Conservation (phyloP, 2,113 vertebrate species). For the Calyptomena viridis region DNA sequence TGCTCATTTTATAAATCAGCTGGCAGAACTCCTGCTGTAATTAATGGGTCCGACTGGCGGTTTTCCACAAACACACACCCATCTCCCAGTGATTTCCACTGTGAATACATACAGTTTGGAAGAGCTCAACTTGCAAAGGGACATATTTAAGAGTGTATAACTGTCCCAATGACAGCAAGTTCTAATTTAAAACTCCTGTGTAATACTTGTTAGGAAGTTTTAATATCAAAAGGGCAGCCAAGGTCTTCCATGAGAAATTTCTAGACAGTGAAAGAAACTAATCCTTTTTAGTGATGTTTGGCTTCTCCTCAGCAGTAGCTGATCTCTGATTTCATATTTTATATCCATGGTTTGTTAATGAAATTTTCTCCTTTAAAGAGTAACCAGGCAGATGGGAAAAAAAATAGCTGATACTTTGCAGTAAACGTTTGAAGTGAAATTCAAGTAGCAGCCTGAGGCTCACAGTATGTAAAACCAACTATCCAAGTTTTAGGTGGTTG, state of each 20-base stretch:
- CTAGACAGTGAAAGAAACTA: constrained; percentile 78
- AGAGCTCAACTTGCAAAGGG: constrained; percentile 65
- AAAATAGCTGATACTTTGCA: constrained; percentile 41
- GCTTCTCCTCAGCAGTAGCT: constrained; percentile 65
- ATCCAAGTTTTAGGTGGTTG: constrained; percentile 25
- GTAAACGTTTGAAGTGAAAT: constrained; percentile 64
- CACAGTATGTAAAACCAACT: constrained; percentile 55
- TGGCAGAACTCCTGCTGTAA: background rate
- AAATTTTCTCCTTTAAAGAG: constrained; percentile 70
- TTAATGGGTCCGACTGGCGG: constrained; percentile 23
- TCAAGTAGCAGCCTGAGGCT: constrained; percentile 60
- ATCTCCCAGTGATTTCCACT: constrained; percentile 54
- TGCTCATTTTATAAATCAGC: constrained; percentile 53
- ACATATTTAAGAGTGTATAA: constrained; percentile 79
- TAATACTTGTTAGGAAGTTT: constrained; percentile 82
- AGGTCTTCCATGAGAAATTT: constrained; percentile 81
- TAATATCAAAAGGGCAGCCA: constrained; percentile 83
- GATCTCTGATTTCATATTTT: constrained; percentile 77
- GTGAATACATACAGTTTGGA: constrained; percentile 45
- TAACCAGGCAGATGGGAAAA: constrained; percentile 52
- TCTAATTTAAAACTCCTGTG: constrained; percentile 81
- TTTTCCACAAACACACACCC: constrained; percentile 53
- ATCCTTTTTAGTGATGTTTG: constrained; percentile 78
- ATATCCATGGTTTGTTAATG: constrained; percentile 73
- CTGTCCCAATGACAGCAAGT: constrained; percentile 77